These are phyloP conservation scores for Drosophila tsacasi DNA, from an alignment of 1,140 invertebrate species.

Conservation along the genomic window DNA sequence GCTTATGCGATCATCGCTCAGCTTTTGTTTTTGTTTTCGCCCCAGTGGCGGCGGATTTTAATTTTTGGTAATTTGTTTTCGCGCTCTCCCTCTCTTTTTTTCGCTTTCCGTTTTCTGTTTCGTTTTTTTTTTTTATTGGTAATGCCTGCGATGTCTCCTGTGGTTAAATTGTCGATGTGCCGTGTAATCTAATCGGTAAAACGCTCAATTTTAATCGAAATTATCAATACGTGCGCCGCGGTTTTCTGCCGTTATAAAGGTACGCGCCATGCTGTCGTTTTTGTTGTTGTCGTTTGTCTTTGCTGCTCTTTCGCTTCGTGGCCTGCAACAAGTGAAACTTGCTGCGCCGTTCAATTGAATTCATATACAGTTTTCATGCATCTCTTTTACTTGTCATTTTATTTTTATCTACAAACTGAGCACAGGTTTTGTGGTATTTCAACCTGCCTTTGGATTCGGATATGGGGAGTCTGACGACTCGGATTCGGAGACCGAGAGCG, in stretches of 20 bases:
- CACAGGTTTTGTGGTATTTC: constrained; percentile 67
- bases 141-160: constrained; percentile 39
- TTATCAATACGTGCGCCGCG: constrained; percentile 69
- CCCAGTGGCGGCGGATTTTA: constrained; percentile 67
- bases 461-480: background rate
- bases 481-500: constrained; percentile 4
- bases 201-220: constrained; percentile 57
- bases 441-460: constrained; percentile 46
- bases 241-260: constrained; percentile 35
- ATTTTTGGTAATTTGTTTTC: constrained; percentile 41
- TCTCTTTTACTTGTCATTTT: constrained; percentile 76
- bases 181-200: constrained; percentile 73
- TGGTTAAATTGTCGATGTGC: constrained; percentile 43
- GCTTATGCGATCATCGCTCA: constrained; percentile 76
- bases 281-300: constrained; percentile 6
- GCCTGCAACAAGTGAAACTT: constrained; percentile 67
- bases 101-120: constrained; percentile 2
- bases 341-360: constrained; percentile 39
- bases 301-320: constrained; percentile 17
- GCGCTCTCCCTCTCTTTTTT: constrained; percentile 20
- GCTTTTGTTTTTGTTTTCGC: constrained; percentile 60
- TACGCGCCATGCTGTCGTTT: constrained; percentile 22
- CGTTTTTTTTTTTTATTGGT: constrained; percentile 39
- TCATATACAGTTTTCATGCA: constrained; percentile 64
- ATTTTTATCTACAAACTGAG: constrained; percentile 73